Evolutionary conservation across 2,113 vertebrate genomes (phyloP), one percentile per base, ranked within the genome.

Genomic region (Chrysochloris asiatica): DNA sequence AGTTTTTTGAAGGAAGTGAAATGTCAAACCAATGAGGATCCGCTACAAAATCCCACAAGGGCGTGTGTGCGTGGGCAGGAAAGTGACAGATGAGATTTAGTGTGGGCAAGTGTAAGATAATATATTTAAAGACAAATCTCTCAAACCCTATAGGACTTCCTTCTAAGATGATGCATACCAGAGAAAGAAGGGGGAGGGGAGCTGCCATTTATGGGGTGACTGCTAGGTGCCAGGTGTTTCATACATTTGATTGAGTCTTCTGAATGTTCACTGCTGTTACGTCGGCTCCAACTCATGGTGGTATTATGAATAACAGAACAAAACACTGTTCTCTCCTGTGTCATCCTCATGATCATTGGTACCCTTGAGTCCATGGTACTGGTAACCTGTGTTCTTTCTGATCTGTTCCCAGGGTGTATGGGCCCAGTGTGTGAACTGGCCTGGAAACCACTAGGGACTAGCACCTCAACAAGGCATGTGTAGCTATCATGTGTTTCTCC

Each of bases 21-120:
- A 95, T 93, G 94, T 85, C 94, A 96, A 92, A 75, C 91, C 89
- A 73, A 73, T 69, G 43, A 82, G 92, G 83, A 83, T 56, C 67
- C 54, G 26, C 76, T 86, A 59, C 38, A 38, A 73, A 91, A 54
- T 90, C 91, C 81, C 48, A 84, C 73, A 63, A 65, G 89, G 59
- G 84, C 78, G 54, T 92, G 89, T 54, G 19, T 19, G 71, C 86
- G 91, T 89, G 75, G 94, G 96, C 73, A 80, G 93, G 26, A 45
- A 92, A 92, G 87, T 81, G 73, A 81, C 91, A 87, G 89, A 84
- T 96, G 93, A 86, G 94, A 69, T 63, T 71, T 2, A 0, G 72
- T 82, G 87, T 89, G 81, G 91, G 92, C 87, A 91, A 83, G 84
- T 92, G 84, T 67, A 87, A 87, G 81, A 90, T 56, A 17, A 72